Conservation (phyloP, 1,140 invertebrate genomes). For the Heliconius hewitsoni region DNA sequence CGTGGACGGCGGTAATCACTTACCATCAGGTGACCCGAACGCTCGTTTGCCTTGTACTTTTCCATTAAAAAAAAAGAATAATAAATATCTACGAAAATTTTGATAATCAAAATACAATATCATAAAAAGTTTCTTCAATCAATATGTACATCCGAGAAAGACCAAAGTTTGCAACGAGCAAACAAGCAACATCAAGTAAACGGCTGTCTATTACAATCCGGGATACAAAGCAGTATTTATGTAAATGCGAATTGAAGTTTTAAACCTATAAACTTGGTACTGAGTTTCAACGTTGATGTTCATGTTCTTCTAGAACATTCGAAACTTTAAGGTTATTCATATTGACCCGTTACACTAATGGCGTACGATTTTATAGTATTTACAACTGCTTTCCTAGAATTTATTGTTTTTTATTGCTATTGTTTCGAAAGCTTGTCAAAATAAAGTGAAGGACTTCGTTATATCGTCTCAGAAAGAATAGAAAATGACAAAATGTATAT, state of each 20-base stretch:
- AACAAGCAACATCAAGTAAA: conserved; percentile 32
- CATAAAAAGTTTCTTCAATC: not conserved
- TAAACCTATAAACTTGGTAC: conserved; percentile 36
- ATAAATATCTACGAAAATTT: not conserved
- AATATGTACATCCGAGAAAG: not conserved
- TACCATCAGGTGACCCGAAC: too few species aligned
- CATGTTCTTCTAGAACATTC: conserved; percentile 33
- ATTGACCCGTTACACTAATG: conserved; percentile 25
- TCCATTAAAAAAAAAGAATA: not conserved
- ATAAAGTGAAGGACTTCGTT: too few species aligned
- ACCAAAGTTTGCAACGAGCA: conserved; percentile 23
- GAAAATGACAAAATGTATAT: too few species aligned
- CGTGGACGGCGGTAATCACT: too few species aligned
- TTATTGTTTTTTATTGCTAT: not conserved
- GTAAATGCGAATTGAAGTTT: conserved; percentile 39
- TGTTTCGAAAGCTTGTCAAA: not conserved
- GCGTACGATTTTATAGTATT: conserved; percentile 7
- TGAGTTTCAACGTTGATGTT: conserved; percentile 28
- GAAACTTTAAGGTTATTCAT: conserved; percentile 34
- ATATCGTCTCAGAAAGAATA: too few species aligned
- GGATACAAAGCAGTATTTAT: conserved; percentile 37
- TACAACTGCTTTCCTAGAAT: not conserved
- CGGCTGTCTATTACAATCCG: conserved; percentile 32
- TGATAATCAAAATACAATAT: not conserved
- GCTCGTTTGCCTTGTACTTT: too few species aligned